Evolutionary conservation across 2,888 invertebrate genomes (phyloP).

Genomic region (Meta bourneti): DNA sequence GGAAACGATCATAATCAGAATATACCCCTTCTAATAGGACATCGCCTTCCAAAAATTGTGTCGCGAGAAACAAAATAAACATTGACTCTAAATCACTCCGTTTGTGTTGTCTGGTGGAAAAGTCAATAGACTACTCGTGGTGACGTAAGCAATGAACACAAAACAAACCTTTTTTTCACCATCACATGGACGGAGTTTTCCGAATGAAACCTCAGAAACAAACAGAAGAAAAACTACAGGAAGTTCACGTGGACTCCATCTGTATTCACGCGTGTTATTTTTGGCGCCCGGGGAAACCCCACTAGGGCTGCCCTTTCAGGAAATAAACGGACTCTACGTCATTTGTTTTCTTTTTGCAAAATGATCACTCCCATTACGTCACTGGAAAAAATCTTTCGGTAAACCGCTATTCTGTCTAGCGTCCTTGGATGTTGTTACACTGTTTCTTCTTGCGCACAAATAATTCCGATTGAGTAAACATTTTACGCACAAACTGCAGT

Average conservation of each 20-base stretch:
- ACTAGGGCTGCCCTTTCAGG: conserved; percentile 17
- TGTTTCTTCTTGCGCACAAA: too few species aligned
- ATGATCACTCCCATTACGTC: not conserved
- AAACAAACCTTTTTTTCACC: not conserved
- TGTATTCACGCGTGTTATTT: conserved; percentile 14
- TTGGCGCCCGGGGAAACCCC: conserved; percentile 33
- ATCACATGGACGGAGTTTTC: not conserved
- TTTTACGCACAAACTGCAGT: too few species aligned
- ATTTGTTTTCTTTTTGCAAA: not conserved
- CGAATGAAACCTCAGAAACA: not conserved
- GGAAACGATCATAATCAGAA: too few species aligned
- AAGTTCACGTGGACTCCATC: not conserved
- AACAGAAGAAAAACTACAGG: not conserved
- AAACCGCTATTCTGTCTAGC: too few species aligned
- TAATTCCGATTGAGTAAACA: too few species aligned
- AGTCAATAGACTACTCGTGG: not conserved
- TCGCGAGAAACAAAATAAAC: not conserved
- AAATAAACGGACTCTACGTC: conserved; percentile 10
- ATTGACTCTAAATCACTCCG: not conserved
- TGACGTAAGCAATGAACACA: not conserved
- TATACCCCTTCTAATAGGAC: too few species aligned
- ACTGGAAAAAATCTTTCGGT: not conserved
- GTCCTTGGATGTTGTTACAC: too few species aligned
- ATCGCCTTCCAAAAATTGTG: too few species aligned
- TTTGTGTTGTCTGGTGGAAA: not conserved